Percentiles rank a stretch among this genome's conserved stretches.
phyloP scores from a whole-genome alignment of 53 echinoderm and acorn worm species.

The Astropecten irregularis region DNA sequence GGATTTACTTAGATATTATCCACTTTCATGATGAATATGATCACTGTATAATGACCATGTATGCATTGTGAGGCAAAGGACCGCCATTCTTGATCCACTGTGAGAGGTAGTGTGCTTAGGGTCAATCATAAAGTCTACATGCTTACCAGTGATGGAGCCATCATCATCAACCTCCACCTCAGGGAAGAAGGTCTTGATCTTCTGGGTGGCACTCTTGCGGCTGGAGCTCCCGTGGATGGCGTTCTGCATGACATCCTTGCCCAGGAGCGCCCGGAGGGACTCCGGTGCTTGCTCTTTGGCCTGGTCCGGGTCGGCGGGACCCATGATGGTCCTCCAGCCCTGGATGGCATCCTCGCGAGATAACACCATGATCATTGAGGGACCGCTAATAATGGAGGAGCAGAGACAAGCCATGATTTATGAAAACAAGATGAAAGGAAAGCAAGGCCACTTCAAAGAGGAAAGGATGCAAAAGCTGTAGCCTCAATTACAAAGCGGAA shows the following conservation, averaged over 20 bases:
- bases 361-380: slow-evolving; percentile 90
- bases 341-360: slow-evolving; percentile 87
- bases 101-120: neutral
- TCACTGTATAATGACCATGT: too few species aligned
- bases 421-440: too few species aligned
- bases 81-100: neutral
- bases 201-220: slow-evolving; percentile 63
- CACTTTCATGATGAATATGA: too few species aligned
- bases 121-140: neutral
- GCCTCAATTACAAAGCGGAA: too few species aligned
- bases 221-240: slow-evolving; percentile 94
- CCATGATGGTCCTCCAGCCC: slow-evolving; percentile 88
- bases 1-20: too few species aligned
- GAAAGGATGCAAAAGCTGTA: too few species aligned
- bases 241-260: slow-evolving; percentile 87
- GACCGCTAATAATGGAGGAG: slow-evolving; percentile 75
- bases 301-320: slow-evolving; percentile 87
- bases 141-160: slow-evolving; percentile 73
- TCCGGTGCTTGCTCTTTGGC: slow-evolving; percentile 95
- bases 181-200: slow-evolving; percentile 79
- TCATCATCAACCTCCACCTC: slow-evolving; percentile 73
- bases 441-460: too few species aligned
- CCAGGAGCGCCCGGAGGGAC: slow-evolving; percentile 85
- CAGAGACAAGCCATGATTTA: neutral
- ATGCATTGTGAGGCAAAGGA: too few species aligned